These are phyloP conservation scores for human (Homo sapiens) DNA, from an alignment of 2,113 vertebrate genomes.

Conservation along the genomic window DNA sequence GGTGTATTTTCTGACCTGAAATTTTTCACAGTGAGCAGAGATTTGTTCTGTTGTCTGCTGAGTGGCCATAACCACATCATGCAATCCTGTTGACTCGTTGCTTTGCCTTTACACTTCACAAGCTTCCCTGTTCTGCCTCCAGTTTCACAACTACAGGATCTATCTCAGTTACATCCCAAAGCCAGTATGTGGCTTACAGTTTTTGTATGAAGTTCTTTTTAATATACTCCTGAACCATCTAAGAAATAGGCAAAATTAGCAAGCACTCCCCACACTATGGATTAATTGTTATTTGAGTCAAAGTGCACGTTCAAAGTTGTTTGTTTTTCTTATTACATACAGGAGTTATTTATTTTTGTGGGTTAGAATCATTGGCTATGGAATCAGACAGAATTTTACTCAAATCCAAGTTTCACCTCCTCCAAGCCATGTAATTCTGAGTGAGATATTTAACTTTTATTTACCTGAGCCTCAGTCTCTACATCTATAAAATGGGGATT, in stretches of 20 bases:
- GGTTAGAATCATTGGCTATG: background rate
- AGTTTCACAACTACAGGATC: slow-evolving; percentile 12
- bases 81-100: background rate
- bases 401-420: background rate
- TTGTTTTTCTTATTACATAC: slow-evolving; percentile 23
- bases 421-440: background rate
- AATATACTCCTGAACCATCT: background rate
- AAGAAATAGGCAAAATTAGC: background rate
- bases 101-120: background rate
- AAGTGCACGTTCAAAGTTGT: background rate
- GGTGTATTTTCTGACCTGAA: slow-evolving; percentile 24
- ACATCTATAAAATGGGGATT: background rate
- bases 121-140: background rate
- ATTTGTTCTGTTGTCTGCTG: slow-evolving; percentile 34
- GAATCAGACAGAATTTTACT: slow-evolving; percentile 11
- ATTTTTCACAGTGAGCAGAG: background rate
- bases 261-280: background rate
- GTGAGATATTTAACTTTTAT: slow-evolving; percentile 31
- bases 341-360: background rate
- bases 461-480: background rate
- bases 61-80: background rate
- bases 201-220: slow-evolving; percentile 27
- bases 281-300: slow-evolving; percentile 15
- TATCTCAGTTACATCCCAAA: background rate
- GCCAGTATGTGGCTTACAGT: background rate